phyloP scores from a whole-genome alignment of 2,113 vertebrate species.

The Euleptes europaea region DNA sequence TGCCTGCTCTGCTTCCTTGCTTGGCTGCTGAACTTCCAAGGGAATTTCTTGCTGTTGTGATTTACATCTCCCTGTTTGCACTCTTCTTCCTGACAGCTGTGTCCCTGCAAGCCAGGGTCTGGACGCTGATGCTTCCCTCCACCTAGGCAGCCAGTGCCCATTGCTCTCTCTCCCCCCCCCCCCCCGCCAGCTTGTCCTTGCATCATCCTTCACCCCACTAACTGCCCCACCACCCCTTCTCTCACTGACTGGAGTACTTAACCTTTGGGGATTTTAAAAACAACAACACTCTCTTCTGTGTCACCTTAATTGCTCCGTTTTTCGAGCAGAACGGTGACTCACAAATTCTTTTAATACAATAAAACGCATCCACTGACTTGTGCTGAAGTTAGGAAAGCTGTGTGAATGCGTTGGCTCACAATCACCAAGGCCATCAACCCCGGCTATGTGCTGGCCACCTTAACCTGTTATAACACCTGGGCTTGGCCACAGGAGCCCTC shows the following conservation, averaged over 20 bases:
- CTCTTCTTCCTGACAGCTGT: not conserved
- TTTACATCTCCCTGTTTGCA: not conserved
- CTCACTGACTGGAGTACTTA: not conserved
- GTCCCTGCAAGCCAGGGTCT: not conserved
- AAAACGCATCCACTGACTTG: too few species aligned
- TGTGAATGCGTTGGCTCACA: too few species aligned
- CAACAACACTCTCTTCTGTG: not conserved
- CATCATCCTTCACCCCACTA: not conserved
- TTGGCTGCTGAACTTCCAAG: slow-evolving; percentile 8
- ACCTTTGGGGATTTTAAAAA: not conserved
- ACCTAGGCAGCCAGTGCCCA: not conserved
- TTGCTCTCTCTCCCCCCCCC: too few species aligned
- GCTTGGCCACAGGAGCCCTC: too few species aligned
- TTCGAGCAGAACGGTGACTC: too few species aligned
- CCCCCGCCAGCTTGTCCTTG: not conserved
- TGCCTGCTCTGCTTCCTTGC: slow-evolving; percentile 35
- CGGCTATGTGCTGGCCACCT: too few species aligned
- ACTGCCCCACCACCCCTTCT: not conserved
- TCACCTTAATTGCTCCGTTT: not conserved
- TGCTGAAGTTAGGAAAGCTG: too few species aligned
- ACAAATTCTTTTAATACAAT: too few species aligned
- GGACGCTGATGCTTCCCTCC: not conserved
- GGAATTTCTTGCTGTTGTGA: not conserved
- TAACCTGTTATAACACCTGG: too few species aligned
- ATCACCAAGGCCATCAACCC: too few species aligned